Percentiles rank a stretch among this genome's conserved stretches.
Evolutionary conservation across 2,888 invertebrate genomes (phyloP).

Genomic region (Morinoia aosen): DNA sequence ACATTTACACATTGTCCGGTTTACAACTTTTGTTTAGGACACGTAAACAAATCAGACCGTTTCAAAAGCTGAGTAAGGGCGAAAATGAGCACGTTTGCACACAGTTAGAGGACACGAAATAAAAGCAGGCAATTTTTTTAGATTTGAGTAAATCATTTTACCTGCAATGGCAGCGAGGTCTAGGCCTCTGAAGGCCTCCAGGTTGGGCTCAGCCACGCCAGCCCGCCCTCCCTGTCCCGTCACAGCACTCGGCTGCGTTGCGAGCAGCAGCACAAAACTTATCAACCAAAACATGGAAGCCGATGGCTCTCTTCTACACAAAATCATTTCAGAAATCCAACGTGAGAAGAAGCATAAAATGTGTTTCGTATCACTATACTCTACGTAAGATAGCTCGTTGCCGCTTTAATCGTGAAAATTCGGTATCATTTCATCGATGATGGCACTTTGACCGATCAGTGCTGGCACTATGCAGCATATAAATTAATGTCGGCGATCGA

Average conservation of each 20-base stretch:
- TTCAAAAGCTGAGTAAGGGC: too few species aligned
- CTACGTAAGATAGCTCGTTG: not conserved
- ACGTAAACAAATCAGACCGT: too few species aligned
- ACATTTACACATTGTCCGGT: too few species aligned
- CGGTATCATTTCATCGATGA: conserved; percentile 21
- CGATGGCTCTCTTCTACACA: not conserved
- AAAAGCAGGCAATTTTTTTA: not conserved
- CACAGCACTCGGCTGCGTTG: not conserved
- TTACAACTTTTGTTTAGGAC: too few species aligned
- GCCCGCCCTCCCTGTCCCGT: not conserved
- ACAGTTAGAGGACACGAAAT: not conserved
- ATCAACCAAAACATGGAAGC: not conserved
- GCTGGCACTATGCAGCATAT: not conserved
- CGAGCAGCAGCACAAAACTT: not conserved
- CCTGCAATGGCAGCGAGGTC: conserved; percentile 31
- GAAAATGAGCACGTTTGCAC: too few species aligned
- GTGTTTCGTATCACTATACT: not conserved
- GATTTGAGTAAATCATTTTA: not conserved
- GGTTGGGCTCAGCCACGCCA: not conserved
- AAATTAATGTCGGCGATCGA: not conserved
- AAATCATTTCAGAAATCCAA: not conserved
- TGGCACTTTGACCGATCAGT: not conserved
- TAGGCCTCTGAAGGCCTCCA: not conserved
- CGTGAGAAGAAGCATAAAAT: not conserved
- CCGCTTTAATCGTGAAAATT: conserved; percentile 1